Evolutionary conservation across 2,888 invertebrate species (phyloP), one percentile per base, ranked within the genome.

Genomic region (Mycalesis mineus): DNA sequence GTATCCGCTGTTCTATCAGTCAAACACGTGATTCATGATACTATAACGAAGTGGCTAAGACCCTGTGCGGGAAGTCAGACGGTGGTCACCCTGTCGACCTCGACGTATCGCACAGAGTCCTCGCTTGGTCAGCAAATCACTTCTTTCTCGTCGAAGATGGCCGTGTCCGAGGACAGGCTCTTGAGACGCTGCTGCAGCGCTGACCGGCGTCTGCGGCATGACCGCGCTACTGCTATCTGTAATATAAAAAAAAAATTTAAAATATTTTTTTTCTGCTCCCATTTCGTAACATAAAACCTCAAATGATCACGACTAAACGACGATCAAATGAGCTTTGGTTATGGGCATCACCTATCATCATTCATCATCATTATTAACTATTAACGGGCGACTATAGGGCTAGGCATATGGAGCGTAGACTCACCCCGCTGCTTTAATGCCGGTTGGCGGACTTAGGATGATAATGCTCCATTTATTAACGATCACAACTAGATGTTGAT

Each of bases 91-190:
- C 96, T 93, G 83, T 96, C 96, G 72, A 96, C 94, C 88, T 96
- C 96, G 80, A 96, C 95, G 86, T 96, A 96, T 80, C 96, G 95
- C 91, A 96, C 96, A 94, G 96, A 96, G 95, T 95, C 95, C 93
- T 96, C 96, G 94, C 94, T 95, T 92, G 95, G 96, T 96, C 96
- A 96, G 96, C 96, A 96, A 92, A 96, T 95, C 90, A 96, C 95
- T 84, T 95, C 96, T 83, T 96, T 96, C 73, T 95, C 95, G 72
- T 95, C 95, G 72, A 95, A 93, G 64, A 95, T 95, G 65, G 95
- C 95, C 66, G 95, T 95, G 84, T 96, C 96, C 29, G 94, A 94
- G 58, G 95, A 95, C 52, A 95, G 90, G 67, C 95, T 95, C 78
- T 95, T 95, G 61, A 95, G 91, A 5, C 95, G 92, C 67, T 95